phyloP scores from a whole-genome alignment of 2,113 vertebrate genomes.

The Proteles cristata region DNA sequence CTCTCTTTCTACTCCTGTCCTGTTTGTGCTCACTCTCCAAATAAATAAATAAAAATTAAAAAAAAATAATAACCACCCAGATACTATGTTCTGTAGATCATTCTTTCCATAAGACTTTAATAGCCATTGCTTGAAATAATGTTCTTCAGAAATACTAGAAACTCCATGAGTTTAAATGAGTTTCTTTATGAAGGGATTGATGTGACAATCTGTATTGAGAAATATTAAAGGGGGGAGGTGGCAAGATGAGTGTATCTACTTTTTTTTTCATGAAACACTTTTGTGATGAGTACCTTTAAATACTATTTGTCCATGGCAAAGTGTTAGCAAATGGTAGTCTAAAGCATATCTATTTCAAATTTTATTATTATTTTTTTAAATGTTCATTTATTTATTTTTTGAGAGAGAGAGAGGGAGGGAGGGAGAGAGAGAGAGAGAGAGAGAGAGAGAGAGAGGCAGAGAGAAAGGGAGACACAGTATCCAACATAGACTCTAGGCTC shows the following conservation, averaged over 20 bases:
- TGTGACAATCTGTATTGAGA: not conserved
- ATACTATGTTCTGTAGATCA: not conserved
- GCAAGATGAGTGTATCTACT: not conserved
- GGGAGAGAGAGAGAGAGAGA: too few relatives aligned
- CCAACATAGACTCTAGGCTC: too few relatives aligned
- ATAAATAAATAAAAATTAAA: too few relatives aligned
- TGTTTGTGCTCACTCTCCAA: too few relatives aligned
- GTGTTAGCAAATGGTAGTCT: not conserved
- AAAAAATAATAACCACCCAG: too few relatives aligned
- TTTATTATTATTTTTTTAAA: too few relatives aligned
- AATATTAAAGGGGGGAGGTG: not conserved
- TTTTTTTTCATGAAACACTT: not conserved
- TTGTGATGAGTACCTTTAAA: not conserved
- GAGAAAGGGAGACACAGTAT: too few relatives aligned
- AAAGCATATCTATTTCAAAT: not conserved
- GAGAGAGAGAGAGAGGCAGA: too few relatives aligned
- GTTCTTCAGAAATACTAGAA: not conserved
- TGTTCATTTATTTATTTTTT: too few relatives aligned
- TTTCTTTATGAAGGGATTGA: not conserved
- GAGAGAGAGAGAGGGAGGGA: too few relatives aligned
- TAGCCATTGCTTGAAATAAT: not conserved
- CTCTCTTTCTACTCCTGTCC: too few relatives aligned
- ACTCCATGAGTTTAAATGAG: not conserved
- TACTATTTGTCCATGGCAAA: not conserved
- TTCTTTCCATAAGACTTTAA: not conserved